Conservation (phyloP, 2,113 vertebrate species). For the Periophthalmodon schlosseri region DNA sequence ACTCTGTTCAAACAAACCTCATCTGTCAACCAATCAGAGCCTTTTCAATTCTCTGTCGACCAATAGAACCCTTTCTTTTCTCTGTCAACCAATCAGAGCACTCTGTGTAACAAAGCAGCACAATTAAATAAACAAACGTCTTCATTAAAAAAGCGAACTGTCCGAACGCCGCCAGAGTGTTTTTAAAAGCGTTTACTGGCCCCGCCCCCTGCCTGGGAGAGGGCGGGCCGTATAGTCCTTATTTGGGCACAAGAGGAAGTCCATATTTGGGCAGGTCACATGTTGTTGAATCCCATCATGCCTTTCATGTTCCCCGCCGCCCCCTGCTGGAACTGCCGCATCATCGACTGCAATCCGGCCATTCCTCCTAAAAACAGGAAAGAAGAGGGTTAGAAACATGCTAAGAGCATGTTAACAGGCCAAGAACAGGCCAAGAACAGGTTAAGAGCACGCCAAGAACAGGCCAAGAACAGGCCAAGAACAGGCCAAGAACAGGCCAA, state of each 20-base stretch:
- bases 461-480: too few relatives aligned
- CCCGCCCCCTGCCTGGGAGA: neutral
- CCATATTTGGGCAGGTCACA: conserved; percentile 77
- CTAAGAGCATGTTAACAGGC: neutral
- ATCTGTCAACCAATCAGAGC: neutral
- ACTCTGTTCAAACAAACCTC: conserved; percentile 5
- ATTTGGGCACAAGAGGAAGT: conserved; percentile 10
- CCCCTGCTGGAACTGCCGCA: conserved; percentile 99
- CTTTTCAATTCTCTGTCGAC: neutral
- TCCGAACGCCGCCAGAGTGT: neutral
- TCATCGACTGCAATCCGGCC: conserved; percentile 98
- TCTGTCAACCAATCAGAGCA: neutral
- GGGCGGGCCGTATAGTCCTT: neutral
- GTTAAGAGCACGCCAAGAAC: too few relatives aligned
- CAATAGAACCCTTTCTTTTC: neutral
- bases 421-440: too few relatives aligned
- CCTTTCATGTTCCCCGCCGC: conserved; percentile 99
- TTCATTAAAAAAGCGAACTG: conserved; percentile 17
- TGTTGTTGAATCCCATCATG: conserved; percentile 99
- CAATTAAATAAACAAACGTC: conserved; percentile 15
- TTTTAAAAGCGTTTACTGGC: neutral
- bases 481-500: too few relatives aligned
- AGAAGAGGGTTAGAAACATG: neutral
- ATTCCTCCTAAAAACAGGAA: conserved; percentile 85
- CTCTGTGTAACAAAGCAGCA: conserved; percentile 2